phyloP scores from a whole-genome alignment of 2,113 vertebrate species.

The Gobio gobio region DNA sequence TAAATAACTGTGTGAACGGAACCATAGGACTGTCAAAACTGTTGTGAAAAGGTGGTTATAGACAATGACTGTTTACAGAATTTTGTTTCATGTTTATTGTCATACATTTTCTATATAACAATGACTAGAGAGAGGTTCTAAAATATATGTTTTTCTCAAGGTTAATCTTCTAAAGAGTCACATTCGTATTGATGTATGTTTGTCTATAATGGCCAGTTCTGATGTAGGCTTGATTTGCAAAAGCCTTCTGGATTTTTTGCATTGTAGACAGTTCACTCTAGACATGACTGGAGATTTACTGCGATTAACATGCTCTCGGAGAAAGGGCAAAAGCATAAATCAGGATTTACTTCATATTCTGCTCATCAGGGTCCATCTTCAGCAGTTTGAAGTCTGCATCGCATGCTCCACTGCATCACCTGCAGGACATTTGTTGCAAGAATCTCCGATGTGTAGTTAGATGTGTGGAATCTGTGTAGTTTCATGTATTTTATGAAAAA shows the following conservation, averaged over 20 bases:
- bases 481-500: not conserved
- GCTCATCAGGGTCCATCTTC: constrained; percentile 41
- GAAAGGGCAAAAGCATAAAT: constrained; percentile 63
- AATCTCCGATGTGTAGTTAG: not conserved
- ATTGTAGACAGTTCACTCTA: constrained; percentile 53
- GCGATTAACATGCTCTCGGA: constrained; percentile 27
- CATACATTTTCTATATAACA: not conserved
- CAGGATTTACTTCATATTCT: constrained; percentile 46
- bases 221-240: constrained; percentile 32
- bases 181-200: constrained; percentile 42
- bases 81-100: not conserved
- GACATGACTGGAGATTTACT: constrained; percentile 50
- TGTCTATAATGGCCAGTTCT: constrained; percentile 35
- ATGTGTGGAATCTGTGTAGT: not conserved
- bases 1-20: not conserved
- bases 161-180: constrained; percentile 32
- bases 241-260: constrained; percentile 56
- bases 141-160: constrained; percentile 8
- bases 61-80: not conserved
- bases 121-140: not conserved
- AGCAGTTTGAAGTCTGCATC: constrained; percentile 30
- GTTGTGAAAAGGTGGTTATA: not conserved
- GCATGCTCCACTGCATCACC: not conserved
- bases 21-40: not conserved
- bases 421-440: not conserved